These are phyloP conservation scores for Halichondria panicea DNA, from an alignment of 37 sponge, comb jelly and placozoan genomes.

Conservation along the genomic window DNA sequence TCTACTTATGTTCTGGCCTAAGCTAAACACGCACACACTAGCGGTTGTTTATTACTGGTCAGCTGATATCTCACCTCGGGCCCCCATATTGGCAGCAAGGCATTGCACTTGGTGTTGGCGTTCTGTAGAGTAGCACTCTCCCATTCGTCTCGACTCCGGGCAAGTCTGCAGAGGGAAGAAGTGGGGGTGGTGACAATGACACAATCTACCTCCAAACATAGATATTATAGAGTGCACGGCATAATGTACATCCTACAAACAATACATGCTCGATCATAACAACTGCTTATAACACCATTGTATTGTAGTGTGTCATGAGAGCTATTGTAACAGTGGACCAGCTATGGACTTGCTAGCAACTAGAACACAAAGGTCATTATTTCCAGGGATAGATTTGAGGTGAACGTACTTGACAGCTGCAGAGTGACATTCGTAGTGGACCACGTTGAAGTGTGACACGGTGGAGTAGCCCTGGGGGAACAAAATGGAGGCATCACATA, in stretches of 20 bases:
- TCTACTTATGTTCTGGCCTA: too few relatives aligned
- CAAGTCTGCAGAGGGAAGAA: slow-evolving; percentile 43
- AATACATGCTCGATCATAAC: too few relatives aligned
- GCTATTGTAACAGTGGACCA: neutral
- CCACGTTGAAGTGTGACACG: slow-evolving; percentile 92
- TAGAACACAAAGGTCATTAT: too few relatives aligned
- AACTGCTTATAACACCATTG: too few relatives aligned
- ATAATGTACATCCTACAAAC: too few relatives aligned
- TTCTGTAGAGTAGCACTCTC: slow-evolving; percentile 94
- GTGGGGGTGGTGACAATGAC: too few relatives aligned
- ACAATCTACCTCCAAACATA: too few relatives aligned
- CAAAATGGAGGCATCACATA: neutral
- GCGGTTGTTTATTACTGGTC: too few relatives aligned
- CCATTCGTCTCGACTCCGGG: slow-evolving; percentile 89
- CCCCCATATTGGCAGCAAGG: slow-evolving; percentile 95
- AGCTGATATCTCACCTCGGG: slow-evolving; percentile 83
- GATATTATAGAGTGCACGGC: neutral
- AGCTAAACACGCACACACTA: too few relatives aligned
- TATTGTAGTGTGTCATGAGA: too few relatives aligned
- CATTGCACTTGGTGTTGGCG: slow-evolving; percentile 92
- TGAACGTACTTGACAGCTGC: slow-evolving; percentile 83
- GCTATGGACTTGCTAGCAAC: too few relatives aligned
- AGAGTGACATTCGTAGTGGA: slow-evolving; percentile 91
- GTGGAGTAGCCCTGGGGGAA: slow-evolving; percentile 67
- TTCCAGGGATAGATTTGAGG: too few relatives aligned